These are phyloP conservation scores for Leptobrachium ailaonicum DNA, from an alignment of 2,113 vertebrate species.

Conservation along the genomic window DNA sequence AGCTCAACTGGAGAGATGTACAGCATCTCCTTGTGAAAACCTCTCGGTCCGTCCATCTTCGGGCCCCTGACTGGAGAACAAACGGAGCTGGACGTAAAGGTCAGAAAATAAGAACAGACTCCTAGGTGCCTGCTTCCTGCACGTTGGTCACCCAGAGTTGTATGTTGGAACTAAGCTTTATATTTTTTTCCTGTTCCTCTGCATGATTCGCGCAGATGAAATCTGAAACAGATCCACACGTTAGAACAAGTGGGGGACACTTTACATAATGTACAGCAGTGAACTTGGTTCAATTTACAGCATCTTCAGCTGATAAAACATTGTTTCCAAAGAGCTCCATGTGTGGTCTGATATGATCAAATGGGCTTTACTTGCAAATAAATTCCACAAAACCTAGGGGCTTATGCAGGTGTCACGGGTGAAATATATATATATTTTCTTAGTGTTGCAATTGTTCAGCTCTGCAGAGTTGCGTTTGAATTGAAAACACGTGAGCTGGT, in stretches of 20 bases:
- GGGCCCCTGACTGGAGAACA: conserved; percentile 85
- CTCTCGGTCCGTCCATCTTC: conserved; percentile 80
- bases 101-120: conserved; percentile 53
- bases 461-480: background rate
- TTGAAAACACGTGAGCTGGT: background rate
- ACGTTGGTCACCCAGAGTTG: background rate
- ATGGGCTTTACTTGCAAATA: conserved; percentile 19
- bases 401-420: conserved; percentile 12
- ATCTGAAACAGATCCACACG: background rate
- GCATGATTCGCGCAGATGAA: conserved; percentile 4
- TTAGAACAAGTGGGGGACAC: background rate
- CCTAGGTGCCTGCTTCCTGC: background rate
- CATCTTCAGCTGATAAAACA: conserved; percentile 47
- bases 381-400: conserved; percentile 17
- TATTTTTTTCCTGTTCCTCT: background rate
- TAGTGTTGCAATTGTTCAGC: too few relatives aligned
- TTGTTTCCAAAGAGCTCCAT: conserved; percentile 33
- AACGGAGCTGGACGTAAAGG: conserved; percentile 85
- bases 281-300: conserved; percentile 2
- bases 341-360: conserved; percentile 36
- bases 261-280: conserved; percentile 16
- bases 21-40: conserved; percentile 91
- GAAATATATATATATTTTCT: background rate
- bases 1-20: conserved; percentile 88
- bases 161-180: background rate